Evolutionary conservation across 2,797 vertebrate genomes (phyloP).

Genomic region (Knipowitschia caucasica): DNA sequence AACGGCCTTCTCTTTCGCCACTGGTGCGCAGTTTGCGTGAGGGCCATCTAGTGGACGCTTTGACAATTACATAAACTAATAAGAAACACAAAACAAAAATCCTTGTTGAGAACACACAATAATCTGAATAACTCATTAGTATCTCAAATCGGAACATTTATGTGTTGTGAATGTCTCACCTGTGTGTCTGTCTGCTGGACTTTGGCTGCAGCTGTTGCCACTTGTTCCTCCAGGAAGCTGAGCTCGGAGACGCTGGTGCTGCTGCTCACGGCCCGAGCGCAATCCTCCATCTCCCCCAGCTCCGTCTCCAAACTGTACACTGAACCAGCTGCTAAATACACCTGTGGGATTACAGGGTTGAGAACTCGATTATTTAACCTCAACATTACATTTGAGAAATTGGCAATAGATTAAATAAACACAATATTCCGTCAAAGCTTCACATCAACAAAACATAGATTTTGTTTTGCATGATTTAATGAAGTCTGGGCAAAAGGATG

Average conservation of each 20-base stretch:
- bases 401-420: not conserved
- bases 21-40: too few species aligned
- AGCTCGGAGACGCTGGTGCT: slow-evolving; percentile 82
- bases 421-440: too few species aligned
- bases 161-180: too few species aligned
- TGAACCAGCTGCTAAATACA: slow-evolving; percentile 87
- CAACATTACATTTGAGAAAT: not conserved
- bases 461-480: too few species aligned
- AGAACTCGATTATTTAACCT: not conserved
- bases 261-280: slow-evolving; percentile 83
- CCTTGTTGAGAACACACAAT: not conserved
- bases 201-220: slow-evolving; percentile 90
- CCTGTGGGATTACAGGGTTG: slow-evolving; percentile 63
- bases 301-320: slow-evolving; percentile 90
- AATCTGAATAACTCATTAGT: not conserved
- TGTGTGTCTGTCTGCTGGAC: slow-evolving; percentile 93
- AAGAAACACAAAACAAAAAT: too few species aligned
- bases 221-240: slow-evolving; percentile 90
- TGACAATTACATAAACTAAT: too few species aligned
- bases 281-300: slow-evolving; percentile 84
- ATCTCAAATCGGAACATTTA: too few species aligned
- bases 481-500: too few species aligned
- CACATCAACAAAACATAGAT: too few species aligned
- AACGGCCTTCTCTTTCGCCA: too few species aligned
- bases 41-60: too few species aligned